A percentile compares a stretch with the other conserved stretches of the same genome.
Conservation (phyloP, 2,797 vertebrate species). For the Chloroceryle amazona region DNA sequence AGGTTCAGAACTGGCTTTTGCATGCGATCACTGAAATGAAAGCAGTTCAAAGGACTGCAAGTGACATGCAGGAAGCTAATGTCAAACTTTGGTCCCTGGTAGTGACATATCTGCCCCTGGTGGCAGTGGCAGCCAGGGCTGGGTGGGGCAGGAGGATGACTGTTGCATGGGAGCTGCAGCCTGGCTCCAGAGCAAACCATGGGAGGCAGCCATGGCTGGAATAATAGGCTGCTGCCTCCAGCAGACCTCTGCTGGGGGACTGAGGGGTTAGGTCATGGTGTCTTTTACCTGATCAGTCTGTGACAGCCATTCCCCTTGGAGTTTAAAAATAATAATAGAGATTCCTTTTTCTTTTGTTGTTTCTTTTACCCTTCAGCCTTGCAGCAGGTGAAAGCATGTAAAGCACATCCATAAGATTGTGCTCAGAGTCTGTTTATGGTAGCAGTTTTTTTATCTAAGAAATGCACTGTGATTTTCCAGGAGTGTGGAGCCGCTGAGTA, state of each 20-base stretch:
- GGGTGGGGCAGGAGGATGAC: background rate
- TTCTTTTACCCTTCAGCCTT: background rate
- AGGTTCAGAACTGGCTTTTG: background rate
- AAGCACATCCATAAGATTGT: background rate
- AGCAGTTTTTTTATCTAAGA: background rate
- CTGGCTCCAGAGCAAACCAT: background rate
- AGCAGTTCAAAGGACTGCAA: background rate
- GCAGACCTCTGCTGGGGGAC: background rate
- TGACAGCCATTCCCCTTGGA: background rate
- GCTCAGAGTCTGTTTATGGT: background rate
- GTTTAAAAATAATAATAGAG: background rate
- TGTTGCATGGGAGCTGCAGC: background rate
- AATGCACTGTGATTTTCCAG: background rate
- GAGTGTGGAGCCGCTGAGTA: background rate
- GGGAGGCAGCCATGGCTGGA: fast-evolving
- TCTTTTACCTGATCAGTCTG: background rate
- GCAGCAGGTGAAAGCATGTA: background rate
- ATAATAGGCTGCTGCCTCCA: background rate
- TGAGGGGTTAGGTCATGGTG: background rate
- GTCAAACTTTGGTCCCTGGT: background rate
- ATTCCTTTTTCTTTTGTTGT: background rate
- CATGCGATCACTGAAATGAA: fast-evolving
- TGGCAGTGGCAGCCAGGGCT: background rate
- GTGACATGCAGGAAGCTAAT: background rate
- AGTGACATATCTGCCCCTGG: fast-evolving